phyloP scores from a whole-genome alignment of 2,113 vertebrate species.

The Calidris pugnax region DNA sequence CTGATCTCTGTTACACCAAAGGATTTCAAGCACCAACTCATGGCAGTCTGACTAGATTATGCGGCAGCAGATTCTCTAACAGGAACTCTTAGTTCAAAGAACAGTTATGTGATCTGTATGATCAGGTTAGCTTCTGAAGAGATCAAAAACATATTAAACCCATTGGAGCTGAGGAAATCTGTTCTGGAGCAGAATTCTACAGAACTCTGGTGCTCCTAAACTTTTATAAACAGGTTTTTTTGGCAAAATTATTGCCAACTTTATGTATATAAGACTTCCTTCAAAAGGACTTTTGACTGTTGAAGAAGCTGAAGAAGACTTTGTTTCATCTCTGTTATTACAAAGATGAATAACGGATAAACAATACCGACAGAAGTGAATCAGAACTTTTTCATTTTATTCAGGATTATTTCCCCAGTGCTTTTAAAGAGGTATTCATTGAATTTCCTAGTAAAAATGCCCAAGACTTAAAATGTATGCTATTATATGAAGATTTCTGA shows the following conservation, averaged over 20 bases:
- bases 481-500: not conserved
- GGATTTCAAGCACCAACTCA: not conserved
- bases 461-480: not conserved
- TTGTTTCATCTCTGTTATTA: not conserved
- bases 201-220: not conserved
- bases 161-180: not conserved
- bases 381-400: not conserved
- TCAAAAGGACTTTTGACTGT: not conserved
- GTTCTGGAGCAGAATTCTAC: not conserved
- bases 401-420: not conserved
- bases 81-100: not conserved
- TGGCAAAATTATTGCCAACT: not conserved
- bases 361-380: not conserved
- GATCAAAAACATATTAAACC: not conserved
- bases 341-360: not conserved
- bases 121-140: not conserved
- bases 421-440: not conserved
- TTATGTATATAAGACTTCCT: not conserved
- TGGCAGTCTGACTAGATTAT: not conserved
- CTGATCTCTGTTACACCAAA: accelerated
- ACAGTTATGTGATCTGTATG: not conserved
- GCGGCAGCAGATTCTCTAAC: not conserved
- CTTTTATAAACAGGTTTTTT: not conserved
- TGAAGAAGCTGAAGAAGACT: not conserved
- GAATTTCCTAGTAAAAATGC: not conserved